A percentile compares a stretch with the other conserved stretches of the same genome.
Evolutionary conservation across 2,113 vertebrate species (phyloP).

Genomic region (Tachuris rubrigastra): DNA sequence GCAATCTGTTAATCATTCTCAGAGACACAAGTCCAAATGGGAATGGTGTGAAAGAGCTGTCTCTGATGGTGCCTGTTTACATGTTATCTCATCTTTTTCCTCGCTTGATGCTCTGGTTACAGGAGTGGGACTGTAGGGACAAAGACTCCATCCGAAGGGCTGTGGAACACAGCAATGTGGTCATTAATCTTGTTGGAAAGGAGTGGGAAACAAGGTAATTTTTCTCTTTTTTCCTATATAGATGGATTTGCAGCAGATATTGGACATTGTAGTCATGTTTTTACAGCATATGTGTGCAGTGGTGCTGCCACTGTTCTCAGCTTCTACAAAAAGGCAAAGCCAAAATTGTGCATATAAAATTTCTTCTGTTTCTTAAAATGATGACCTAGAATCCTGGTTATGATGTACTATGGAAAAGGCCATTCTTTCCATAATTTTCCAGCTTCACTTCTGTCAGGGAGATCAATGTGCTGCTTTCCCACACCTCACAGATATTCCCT

Average conservation of each 20-base stretch:
- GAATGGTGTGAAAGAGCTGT: neutral
- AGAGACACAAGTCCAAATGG: neutral
- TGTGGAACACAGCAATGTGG: slow-evolving; percentile 88
- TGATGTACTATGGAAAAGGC: neutral
- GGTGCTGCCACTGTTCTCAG: neutral
- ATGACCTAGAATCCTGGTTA: neutral
- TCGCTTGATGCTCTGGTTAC: slow-evolving; percentile 21
- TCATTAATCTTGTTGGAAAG: slow-evolving; percentile 92
- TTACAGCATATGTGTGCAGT: neutral
- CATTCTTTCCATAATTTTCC: neutral
- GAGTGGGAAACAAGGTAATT: slow-evolving; percentile 94
- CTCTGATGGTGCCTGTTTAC: neutral
- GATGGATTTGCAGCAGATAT: neutral
- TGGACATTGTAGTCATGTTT: neutral
- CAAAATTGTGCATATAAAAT: neutral
- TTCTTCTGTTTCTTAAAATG: neutral
- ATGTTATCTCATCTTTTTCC: neutral
- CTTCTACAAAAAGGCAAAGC: neutral
- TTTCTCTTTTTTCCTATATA: neutral
- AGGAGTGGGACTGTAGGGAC: slow-evolving; percentile 91
- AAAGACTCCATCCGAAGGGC: slow-evolving; percentile 86
- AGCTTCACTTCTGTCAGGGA: neutral
- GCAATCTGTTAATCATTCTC: neutral
- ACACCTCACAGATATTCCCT: neutral
- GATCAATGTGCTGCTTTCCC: neutral